phyloP scores from a whole-genome alignment of 2,113 vertebrate genomes.

The Podilymbus podiceps region DNA sequence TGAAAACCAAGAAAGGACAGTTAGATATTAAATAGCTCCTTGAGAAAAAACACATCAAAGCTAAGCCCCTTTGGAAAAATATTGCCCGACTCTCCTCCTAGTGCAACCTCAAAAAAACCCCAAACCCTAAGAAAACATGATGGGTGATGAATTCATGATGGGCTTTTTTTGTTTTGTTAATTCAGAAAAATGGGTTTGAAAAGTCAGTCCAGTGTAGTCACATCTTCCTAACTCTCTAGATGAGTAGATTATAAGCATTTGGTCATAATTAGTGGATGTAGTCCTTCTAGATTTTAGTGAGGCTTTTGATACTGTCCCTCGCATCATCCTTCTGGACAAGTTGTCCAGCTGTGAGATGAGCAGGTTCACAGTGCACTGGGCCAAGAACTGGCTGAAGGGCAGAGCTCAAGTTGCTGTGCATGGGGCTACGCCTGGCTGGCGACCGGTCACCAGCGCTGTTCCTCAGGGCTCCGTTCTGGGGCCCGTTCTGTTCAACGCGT shows the following conservation, averaged over 20 bases:
- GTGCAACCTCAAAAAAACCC: neutral
- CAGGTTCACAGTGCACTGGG: accelerated
- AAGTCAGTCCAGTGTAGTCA: neutral
- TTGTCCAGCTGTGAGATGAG: neutral
- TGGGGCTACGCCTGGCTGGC: neutral
- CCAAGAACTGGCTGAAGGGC: neutral
- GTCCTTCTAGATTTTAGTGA: neutral
- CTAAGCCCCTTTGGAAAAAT: neutral
- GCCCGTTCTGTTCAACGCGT: neutral
- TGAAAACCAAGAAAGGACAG: neutral
- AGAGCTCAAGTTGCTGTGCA: neutral
- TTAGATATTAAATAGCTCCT: neutral
- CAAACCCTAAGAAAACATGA: neutral
- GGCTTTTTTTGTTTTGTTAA: neutral
- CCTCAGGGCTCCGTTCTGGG: neutral
- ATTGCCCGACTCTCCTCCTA: neutral
- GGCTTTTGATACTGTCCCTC: neutral
- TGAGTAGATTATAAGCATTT: neutral
- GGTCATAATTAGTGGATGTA: neutral
- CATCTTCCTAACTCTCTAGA: neutral
- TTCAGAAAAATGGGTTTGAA: neutral
- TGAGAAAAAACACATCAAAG: neutral
- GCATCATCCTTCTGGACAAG: neutral
- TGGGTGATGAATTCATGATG: neutral
- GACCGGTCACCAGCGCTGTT: neutral